Conservation (phyloP, 2,797 vertebrate species). For the Micromesistius poutassou region DNA sequence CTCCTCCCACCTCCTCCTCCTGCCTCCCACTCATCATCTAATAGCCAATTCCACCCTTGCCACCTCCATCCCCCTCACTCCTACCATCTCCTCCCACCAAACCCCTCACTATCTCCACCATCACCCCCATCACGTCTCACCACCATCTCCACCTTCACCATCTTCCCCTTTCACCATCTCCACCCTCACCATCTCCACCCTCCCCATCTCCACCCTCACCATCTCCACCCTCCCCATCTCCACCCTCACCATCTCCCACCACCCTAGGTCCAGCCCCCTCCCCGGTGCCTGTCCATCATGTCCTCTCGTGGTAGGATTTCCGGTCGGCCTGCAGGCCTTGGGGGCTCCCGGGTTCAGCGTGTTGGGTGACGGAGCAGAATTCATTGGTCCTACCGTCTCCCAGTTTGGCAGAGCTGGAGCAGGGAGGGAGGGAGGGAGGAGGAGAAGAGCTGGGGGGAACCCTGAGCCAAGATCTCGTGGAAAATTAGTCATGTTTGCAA, state of each 20-base stretch:
- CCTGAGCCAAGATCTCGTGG: background rate
- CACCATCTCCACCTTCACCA: background rate
- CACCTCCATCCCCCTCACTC: conserved; percentile 8
- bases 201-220: conserved; percentile 18
- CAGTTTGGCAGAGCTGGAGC: background rate
- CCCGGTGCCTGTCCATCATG: conserved; percentile 50
- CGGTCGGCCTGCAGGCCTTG: background rate
- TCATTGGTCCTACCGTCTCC: background rate
- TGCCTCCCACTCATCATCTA: conserved; percentile 3
- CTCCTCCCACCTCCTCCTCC: conserved; percentile 24
- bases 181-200: background rate
- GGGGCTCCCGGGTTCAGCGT: too few species aligned
- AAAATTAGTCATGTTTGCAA: background rate
- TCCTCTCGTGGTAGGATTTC: background rate
- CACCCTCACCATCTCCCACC: conserved; percentile 20
- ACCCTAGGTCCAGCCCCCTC: conserved; percentile 69
- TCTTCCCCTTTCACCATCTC: background rate
- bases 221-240: conserved; percentile 10
- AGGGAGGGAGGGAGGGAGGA: background rate
- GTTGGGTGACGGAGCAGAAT: background rate
- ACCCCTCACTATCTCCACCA: background rate
- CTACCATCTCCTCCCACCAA: background rate
- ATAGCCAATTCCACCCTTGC: conserved; percentile 28
- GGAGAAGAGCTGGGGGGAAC: conserved; percentile 24
- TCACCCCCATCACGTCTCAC: background rate